A percentile compares a stretch with the other conserved stretches of the same genome.
Evolutionary conservation across 2,888 invertebrate genomes (phyloP).

Genomic region (Cerceris ruficornis): DNA sequence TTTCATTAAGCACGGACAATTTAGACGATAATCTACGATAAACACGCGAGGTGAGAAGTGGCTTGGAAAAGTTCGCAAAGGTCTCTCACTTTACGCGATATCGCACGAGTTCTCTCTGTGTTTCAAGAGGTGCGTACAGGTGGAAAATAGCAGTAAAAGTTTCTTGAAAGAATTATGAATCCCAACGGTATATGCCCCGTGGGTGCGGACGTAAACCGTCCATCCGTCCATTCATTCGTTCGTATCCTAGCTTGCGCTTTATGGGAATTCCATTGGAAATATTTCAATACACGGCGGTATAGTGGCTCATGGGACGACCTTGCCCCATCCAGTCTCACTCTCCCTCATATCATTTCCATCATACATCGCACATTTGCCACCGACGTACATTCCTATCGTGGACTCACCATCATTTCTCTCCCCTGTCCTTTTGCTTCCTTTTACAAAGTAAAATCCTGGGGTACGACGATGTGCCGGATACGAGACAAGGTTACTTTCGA

Average conservation of each 20-base stretch:
- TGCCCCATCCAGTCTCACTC: conserved; percentile 35
- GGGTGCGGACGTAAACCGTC: conserved; percentile 53
- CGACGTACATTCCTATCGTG: conserved; percentile 39
- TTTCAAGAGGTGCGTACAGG: conserved; percentile 45
- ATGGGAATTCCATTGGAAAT: conserved; percentile 75
- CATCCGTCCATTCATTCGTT: conserved; percentile 62
- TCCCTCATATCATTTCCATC: conserved; percentile 50
- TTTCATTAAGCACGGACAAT: too few relatives aligned
- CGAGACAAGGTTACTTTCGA: conserved; percentile 29
- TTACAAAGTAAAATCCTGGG: conserved; percentile 28
- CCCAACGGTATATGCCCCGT: conserved; percentile 41
- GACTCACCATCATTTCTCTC: conserved; percentile 13
- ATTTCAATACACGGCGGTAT: conserved; percentile 68
- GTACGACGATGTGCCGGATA: conserved; percentile 25
- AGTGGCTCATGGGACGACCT: conserved; percentile 51
- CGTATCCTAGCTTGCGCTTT: conserved; percentile 56
- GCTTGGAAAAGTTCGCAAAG: too few relatives aligned
- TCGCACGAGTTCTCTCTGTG: too few relatives aligned
- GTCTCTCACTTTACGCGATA: too few relatives aligned
- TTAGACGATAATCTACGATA: too few relatives aligned
- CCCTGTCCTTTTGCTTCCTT: conserved; percentile 1
- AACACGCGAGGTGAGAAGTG: too few relatives aligned
- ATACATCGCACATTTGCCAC: conserved; percentile 49
- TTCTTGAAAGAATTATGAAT: conserved; percentile 64
- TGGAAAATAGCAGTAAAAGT: conserved; percentile 65